These are phyloP conservation scores for Theocolax elegans DNA, from an alignment of 1,140 invertebrate genomes.

Conservation along the genomic window DNA sequence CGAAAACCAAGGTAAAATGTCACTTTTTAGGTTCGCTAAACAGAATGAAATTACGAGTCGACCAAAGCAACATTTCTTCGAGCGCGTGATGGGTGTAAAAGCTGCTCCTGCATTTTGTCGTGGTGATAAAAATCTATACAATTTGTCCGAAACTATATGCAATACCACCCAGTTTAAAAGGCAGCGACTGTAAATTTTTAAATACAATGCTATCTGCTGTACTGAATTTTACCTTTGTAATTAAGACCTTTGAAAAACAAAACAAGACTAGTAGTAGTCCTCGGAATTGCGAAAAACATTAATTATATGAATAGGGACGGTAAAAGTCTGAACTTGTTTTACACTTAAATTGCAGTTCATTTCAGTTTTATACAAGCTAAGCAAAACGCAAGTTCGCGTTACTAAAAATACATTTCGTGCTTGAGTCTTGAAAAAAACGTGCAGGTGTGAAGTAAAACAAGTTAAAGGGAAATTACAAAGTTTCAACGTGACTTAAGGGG, in stretches of 20 bases:
- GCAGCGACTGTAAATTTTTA: conserved; percentile 24
- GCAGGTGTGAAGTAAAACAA: neutral
- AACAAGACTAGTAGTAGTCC: neutral
- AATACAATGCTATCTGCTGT: conserved; percentile 11
- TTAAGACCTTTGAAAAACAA: conserved; percentile 22
- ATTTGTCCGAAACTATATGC: conserved; percentile 18
- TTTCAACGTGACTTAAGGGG: neutral
- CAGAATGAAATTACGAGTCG: too few relatives aligned
- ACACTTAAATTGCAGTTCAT: conserved; percentile 38
- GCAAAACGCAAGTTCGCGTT: neutral
- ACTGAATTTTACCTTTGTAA: conserved; percentile 29
- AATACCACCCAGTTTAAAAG: neutral
- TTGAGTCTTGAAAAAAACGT: neutral
- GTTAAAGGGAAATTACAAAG: neutral
- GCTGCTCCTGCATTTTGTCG: too few relatives aligned
- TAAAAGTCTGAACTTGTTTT: conserved; percentile 17
- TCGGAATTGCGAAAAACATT: neutral
- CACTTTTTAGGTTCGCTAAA: too few relatives aligned
- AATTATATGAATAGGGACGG: conserved; percentile 23
- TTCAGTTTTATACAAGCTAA: conserved; percentile 19
- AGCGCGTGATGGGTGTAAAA: too few relatives aligned
- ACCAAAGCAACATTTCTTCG: too few relatives aligned
- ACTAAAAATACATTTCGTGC: neutral
- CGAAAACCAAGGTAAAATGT: too few relatives aligned
- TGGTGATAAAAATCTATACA: neutral